phyloP scores from a whole-genome alignment of 2,797 vertebrate genomes.

The Amniataba percoides region DNA sequence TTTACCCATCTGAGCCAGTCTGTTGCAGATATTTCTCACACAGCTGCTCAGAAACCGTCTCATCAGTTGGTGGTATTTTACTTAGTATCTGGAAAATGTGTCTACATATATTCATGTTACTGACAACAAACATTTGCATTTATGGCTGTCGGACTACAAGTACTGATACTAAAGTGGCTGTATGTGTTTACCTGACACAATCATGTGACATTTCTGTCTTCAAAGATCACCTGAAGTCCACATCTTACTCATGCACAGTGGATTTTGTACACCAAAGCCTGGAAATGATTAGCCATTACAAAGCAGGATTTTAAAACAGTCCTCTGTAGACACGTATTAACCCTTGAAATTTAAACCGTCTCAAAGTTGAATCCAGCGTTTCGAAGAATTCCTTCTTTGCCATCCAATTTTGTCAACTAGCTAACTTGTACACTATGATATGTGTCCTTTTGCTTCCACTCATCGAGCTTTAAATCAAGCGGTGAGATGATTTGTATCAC shows the following conservation, averaged over 20 bases:
- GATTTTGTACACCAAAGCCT: neutral
- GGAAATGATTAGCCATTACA: neutral
- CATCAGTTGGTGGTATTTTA: neutral
- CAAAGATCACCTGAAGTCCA: neutral
- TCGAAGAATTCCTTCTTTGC: neutral
- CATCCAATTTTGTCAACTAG: neutral
- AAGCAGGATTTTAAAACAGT: neutral
- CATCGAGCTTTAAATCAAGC: constrained; percentile 12
- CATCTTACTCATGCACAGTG: neutral
- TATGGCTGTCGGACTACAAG: neutral
- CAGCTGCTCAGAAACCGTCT: neutral
- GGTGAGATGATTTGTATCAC: constrained; percentile 17
- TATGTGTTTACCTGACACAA: neutral
- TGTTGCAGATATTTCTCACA: neutral
- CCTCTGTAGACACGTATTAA: neutral
- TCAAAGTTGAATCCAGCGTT: neutral
- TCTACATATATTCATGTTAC: neutral
- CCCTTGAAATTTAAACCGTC: neutral
- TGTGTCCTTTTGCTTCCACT: neutral
- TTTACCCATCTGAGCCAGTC: neutral
- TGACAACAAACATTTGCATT: neutral
- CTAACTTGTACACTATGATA: neutral
- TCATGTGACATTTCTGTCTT: neutral
- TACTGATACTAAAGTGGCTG: neutral
- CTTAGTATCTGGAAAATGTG: neutral